Percentiles rank a stretch among this genome's conserved stretches.
phyloP scores from a whole-genome alignment of 2,888 invertebrate species.

The Biston betularia region DNA sequence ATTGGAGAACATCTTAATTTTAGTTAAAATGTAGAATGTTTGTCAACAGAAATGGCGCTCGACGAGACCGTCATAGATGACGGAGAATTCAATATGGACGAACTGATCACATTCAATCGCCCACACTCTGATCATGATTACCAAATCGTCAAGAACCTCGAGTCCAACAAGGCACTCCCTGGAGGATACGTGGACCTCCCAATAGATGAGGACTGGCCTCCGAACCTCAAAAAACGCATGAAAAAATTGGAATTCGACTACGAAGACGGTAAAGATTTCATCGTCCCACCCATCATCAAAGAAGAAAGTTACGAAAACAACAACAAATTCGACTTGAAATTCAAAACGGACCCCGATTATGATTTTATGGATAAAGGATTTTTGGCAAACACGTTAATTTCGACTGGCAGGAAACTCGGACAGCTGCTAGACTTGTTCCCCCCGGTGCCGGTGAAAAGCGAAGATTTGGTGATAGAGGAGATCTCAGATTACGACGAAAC shows the following conservation, averaged over 20 bases:
- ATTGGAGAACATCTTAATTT: conserved; percentile 14
- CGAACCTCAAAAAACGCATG: conserved; percentile 80
- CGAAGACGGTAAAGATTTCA: conserved; percentile 73
- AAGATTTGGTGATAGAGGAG: conserved; percentile 75
- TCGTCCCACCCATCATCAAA: conserved; percentile 75
- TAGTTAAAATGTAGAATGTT: conserved; percentile 17
- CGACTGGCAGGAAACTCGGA: conserved; percentile 74
- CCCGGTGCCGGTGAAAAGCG: conserved; percentile 74
- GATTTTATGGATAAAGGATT: conserved; percentile 56
- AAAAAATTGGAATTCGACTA: conserved; percentile 78
- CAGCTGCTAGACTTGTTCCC: conserved; percentile 72
- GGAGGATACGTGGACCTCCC: conserved; percentile 85
- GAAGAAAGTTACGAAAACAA: conserved; percentile 76
- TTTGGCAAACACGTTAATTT: conserved; percentile 68
- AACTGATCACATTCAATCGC: conserved; percentile 85
- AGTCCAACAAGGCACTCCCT: conserved; percentile 60
- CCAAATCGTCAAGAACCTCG: conserved; percentile 72
- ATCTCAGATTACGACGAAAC: conserved; percentile 71
- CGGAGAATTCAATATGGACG: conserved; percentile 87
- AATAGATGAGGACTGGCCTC: conserved; percentile 87
- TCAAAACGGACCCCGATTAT: conserved; percentile 57
- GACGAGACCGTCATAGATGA: conserved; percentile 85
- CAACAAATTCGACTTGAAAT: conserved; percentile 63
- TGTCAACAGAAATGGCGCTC: conserved; percentile 69
- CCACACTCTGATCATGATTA: conserved; percentile 82